Base-by-base conservation (phyloP, 2,113 vertebrate species). In the Eublepharis macularius region DNA sequence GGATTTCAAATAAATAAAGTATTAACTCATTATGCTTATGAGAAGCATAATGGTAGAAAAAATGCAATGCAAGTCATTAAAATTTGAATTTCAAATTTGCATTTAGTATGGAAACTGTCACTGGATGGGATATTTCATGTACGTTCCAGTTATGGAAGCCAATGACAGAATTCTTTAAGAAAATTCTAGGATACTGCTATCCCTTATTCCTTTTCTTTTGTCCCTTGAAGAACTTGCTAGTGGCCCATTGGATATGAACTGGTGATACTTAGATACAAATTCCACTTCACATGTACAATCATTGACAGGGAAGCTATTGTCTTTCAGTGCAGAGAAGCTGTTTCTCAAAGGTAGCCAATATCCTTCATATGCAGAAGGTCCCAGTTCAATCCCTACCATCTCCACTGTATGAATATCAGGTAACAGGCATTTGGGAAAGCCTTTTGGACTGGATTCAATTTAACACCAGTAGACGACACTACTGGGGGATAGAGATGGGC, bases 1-100 rank as follows among this genome's bases (percentile, higher is more conserved):
- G 7, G 29, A 87, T 47, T 86, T 26, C 81, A 88, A 84, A 89
- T 87, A 75, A 45, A 91, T 60, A 75, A 93, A 86, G 72, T 72
- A 78, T 60, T 63, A 78, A 82, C 82, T 73, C 49, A 69, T 69
- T 36, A 36, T 36, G 65, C 79, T 51, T 69, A 81, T 90, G 34
- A 85, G 54, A 74, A 81, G 65, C 0, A 72, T 78, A 88, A 82
- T 74, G 65, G 43, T 24, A 90, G 76, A 86, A 91, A 90, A 65
- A 83, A 70, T 82, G 6, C 76, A 79, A 57, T 69, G 80, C 81
- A 83, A 80, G 41, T 87, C 85, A 57, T 83, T 88, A 89, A 89
- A 79, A 86, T 54, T 90, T 88, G 47, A 41, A 80, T 78, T 76
- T 32, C 0, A 0, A 82, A 80, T 82, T 12, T 66, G 85, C 80